Percentiles rank a stretch among this genome's conserved stretches.
phyloP scores from a whole-genome alignment of 2,797 vertebrate species.

The Nannoperca obscura region DNA sequence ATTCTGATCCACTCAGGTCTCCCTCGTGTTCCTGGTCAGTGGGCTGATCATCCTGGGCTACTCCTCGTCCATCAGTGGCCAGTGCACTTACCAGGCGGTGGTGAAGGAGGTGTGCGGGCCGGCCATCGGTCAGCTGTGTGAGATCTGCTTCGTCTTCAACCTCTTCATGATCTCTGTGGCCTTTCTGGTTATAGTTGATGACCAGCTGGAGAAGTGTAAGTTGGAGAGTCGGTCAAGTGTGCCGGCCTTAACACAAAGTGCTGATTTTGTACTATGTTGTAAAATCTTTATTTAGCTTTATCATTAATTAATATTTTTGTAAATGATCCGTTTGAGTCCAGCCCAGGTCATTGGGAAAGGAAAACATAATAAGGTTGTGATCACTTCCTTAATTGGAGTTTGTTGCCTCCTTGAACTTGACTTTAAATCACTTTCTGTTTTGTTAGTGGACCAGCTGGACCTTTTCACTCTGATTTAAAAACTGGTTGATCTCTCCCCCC shows the following conservation, averaged over 20 bases:
- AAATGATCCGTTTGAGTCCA: background rate
- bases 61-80: constrained; percentile 88
- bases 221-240: constrained; percentile 1
- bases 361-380: background rate
- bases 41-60: constrained; percentile 94
- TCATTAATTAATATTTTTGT: background rate
- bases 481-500: background rate
- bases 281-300: no score
- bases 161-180: constrained; percentile 98
- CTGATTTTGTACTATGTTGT: background rate
- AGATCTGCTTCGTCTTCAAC: constrained; percentile 93
- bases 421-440: background rate
- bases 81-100: constrained; percentile 94
- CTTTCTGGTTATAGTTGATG: constrained; percentile 93
- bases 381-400: background rate
- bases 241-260: background rate
- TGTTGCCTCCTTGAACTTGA: constrained; percentile 3
- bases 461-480: background rate
- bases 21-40: constrained; percentile 94
- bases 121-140: constrained; percentile 90
- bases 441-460: background rate
- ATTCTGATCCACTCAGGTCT: constrained; percentile 63
- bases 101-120: constrained; percentile 90
- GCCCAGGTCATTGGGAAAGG: background rate
- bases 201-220: constrained; percentile 96